These are phyloP conservation scores for Sorex araneus DNA, from an alignment of 2,113 vertebrate genomes.

Conservation along the genomic window DNA sequence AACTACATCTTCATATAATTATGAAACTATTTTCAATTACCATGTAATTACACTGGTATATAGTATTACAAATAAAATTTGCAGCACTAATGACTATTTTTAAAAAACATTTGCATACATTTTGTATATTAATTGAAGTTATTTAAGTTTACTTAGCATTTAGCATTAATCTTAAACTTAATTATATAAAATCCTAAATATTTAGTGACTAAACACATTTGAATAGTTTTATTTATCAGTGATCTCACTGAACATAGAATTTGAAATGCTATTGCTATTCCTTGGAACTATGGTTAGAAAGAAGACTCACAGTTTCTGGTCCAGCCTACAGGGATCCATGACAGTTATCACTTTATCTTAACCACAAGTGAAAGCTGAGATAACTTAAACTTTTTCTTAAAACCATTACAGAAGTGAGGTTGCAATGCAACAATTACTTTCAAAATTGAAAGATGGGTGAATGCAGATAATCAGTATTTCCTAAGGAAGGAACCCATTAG, in stretches of 20 bases:
- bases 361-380: background rate
- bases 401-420: background rate
- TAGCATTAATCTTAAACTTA: background rate
- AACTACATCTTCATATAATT: background rate
- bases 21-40: background rate
- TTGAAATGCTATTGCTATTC: background rate
- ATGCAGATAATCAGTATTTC: background rate
- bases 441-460: background rate
- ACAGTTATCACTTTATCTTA: background rate
- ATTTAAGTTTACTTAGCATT: background rate
- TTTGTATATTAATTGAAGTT: background rate
- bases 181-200: background rate
- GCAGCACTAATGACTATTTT: background rate
- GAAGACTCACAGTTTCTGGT: background rate
- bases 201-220: background rate
- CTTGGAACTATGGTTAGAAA: background rate
- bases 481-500: background rate
- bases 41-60: background rate
- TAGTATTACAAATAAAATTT: background rate
- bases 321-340: background rate
- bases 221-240: background rate
- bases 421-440: background rate
- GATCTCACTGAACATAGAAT: background rate
- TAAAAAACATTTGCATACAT: background rate
- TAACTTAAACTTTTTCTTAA: background rate